These are phyloP conservation scores for Heliocidaris tuberculata DNA, from an alignment of 35 echinoderm and acorn worm genomes.

Conservation along the genomic window DNA sequence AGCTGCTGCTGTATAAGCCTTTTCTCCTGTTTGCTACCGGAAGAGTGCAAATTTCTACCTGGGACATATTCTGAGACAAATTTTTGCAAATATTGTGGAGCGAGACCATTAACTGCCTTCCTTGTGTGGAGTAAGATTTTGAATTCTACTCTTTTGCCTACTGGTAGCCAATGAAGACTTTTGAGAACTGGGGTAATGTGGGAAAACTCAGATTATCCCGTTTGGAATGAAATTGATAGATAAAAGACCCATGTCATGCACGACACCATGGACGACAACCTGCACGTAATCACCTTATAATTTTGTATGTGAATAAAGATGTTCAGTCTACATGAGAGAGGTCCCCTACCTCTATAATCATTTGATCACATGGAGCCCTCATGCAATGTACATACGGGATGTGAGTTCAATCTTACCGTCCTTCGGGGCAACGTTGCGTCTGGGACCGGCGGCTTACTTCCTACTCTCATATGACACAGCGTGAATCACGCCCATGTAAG, in stretches of 20 bases:
- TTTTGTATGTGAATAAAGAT: not conserved
- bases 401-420: not conserved
- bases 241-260: not conserved
- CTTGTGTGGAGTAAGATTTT: no score
- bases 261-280: not conserved
- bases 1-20: no score
- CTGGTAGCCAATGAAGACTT: no score
- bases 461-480: not conserved
- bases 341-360: not conserved
- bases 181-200: no score
- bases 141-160: no score
- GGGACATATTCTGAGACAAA: no score
- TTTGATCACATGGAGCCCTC: not conserved
- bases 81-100: no score
- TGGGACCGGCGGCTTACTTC: constrained; percentile 2
- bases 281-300: not conserved
- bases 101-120: no score
- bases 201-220: no score
- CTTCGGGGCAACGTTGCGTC: not conserved
- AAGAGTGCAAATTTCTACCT: no score
- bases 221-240: not conserved
- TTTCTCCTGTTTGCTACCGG: no score
- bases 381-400: not conserved
- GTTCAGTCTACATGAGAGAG: not conserved
- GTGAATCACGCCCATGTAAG: not conserved